Evolutionary conservation across 2,113 vertebrate species (phyloP).

Genomic region (Rhinoderma darwinii): DNA sequence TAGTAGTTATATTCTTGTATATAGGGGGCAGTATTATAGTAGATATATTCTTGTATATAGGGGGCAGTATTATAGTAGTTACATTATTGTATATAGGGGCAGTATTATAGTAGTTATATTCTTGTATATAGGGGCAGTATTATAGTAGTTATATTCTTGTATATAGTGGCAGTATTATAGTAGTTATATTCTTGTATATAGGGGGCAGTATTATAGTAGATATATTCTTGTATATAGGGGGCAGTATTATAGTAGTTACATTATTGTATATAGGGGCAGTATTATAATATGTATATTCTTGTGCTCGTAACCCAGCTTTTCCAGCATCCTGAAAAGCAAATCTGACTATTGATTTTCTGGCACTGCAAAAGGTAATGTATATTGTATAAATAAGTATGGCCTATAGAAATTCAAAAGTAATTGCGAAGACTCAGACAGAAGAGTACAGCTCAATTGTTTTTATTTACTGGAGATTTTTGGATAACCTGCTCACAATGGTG

Average conservation of each 20-base stretch:
- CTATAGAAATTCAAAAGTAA: neutral
- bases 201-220: neutral
- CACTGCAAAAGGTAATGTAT: no score
- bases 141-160: no score
- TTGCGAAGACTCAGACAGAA: neutral
- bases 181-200: neutral
- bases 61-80: neutral
- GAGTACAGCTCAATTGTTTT: neutral
- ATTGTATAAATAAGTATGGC: neutral
- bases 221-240: neutral
- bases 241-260: no score
- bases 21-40: neutral
- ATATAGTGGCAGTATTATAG: neutral
- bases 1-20: neutral
- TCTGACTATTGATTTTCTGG: no score
- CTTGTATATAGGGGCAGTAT: no score
- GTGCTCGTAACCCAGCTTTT: no score
- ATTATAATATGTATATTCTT: no score
- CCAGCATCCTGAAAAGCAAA: no score
- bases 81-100: neutral
- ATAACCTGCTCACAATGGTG: neutral
- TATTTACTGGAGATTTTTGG: neutral
- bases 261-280: no score
- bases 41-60: slow-evolving; percentile 3
- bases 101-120: no score